Evolutionary conservation across 1,140 invertebrate genomes (phyloP).

Genomic region (Elymnias hypermnestra): DNA sequence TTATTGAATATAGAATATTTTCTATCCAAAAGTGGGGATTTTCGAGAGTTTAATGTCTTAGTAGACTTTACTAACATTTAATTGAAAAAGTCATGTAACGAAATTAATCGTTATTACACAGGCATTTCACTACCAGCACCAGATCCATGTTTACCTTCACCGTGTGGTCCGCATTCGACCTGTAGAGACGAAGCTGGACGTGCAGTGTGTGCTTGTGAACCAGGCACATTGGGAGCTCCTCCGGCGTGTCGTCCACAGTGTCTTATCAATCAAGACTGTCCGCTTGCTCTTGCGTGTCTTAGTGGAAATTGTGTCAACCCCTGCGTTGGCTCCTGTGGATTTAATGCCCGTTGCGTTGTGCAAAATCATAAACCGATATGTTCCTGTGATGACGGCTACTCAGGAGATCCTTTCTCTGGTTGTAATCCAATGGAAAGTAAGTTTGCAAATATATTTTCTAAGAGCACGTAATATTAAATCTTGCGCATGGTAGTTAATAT

Average conservation of each 20-base stretch:
- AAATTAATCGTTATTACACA: slow-evolving; percentile 21
- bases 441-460: slow-evolving; percentile 31
- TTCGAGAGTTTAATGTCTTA: too few species aligned
- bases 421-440: slow-evolving; percentile 83
- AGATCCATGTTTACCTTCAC: slow-evolving; percentile 86
- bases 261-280: slow-evolving; percentile 87
- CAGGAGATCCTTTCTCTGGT: slow-evolving; percentile 89
- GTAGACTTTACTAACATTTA: too few species aligned
- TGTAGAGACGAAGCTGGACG: slow-evolving; percentile 83
- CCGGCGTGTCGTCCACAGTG: slow-evolving; percentile 87
- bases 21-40: too few species aligned
- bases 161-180: slow-evolving; percentile 88
- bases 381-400: slow-evolving; percentile 83
- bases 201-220: slow-evolving; percentile 85
- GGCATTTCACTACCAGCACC: slow-evolving; percentile 41
- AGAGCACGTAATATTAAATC: slow-evolving; percentile 2
- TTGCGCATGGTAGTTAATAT: slow-evolving; percentile 20
- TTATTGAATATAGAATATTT: too few species aligned
- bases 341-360: slow-evolving; percentile 86
- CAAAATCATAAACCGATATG: slow-evolving; percentile 88
- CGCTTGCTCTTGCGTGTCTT: slow-evolving; percentile 85
- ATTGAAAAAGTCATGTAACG: too few species aligned
- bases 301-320: slow-evolving; percentile 87
- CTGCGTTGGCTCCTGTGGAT: slow-evolving; percentile 88
- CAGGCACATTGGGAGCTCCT: slow-evolving; percentile 89